Evolutionary conservation across 2,113 vertebrate genomes (phyloP).

Genomic region (Sturnira hondurensis): DNA sequence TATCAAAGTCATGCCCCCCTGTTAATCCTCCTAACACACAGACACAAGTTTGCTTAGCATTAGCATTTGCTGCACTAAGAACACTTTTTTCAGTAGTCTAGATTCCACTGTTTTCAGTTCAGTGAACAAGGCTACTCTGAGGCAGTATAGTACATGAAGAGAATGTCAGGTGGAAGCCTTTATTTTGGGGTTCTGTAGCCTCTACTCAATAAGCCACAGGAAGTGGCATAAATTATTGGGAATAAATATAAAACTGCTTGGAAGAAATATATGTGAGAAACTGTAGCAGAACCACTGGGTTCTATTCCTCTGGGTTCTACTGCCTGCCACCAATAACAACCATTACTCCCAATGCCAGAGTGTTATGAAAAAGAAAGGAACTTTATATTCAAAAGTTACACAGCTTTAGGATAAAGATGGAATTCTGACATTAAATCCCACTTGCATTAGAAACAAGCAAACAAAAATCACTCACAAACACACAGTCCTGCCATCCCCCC

Average conservation of each 20-base stretch:
- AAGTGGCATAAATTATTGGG: neutral
- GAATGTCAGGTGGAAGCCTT: constrained; percentile 31
- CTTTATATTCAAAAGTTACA: no score
- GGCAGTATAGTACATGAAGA: constrained; percentile 44
- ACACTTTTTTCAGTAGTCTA: neutral
- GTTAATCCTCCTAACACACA: no score
- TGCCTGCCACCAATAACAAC: no score
- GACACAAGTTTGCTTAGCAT: neutral
- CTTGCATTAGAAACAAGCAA: no score
- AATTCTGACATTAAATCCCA: no score
- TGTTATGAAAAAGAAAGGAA: no score
- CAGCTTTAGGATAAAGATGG: no score
- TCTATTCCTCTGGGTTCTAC: no score
- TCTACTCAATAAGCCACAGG: neutral
- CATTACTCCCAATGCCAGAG: no score
- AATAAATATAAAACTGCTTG: constrained; percentile 45
- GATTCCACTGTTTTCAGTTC: neutral
- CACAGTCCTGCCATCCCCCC: no score
- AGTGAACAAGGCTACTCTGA: neutral
- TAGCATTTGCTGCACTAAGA: neutral
- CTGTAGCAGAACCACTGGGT: no score
- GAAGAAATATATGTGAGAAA: constrained; percentile 27
- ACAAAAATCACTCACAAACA: no score
- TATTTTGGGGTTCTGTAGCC: neutral
- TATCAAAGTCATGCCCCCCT: neutral